Evolutionary conservation across 2,113 vertebrate genomes (phyloP).

Genomic region (Oreamnos americanus): DNA sequence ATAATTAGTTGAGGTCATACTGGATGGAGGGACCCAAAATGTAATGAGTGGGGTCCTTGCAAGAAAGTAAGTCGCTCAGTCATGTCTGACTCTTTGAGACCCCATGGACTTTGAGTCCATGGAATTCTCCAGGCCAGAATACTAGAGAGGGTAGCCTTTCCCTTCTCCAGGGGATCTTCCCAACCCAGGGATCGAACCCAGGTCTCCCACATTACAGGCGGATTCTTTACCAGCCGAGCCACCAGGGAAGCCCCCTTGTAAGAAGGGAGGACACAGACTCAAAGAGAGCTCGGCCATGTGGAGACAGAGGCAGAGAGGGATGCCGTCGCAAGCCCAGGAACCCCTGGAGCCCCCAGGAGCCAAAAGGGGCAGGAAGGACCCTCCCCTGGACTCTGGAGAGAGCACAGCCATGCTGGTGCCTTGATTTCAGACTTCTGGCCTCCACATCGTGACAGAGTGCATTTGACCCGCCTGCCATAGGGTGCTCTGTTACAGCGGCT

Average conservation of each 20-base stretch:
- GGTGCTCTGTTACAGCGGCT: accelerated
- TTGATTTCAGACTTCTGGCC: background rate
- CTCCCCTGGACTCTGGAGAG: background rate
- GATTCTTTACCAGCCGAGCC: background rate
- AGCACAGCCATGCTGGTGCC: accelerated
- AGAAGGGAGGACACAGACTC: background rate
- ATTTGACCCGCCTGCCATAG: accelerated
- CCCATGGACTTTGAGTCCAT: background rate
- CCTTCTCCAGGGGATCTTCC: background rate
- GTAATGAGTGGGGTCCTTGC: too few species aligned
- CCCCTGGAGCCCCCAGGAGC: accelerated
- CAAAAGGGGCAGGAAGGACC: accelerated
- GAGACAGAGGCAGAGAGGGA: background rate
- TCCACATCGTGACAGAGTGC: accelerated
- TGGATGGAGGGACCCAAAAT: background rate
- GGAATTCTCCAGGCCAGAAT: background rate
- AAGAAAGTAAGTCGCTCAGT: background rate
- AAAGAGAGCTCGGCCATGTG: accelerated
- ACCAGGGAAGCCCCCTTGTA: background rate
- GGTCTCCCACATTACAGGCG: background rate
- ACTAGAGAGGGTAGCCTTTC: background rate
- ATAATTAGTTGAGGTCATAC: background rate
- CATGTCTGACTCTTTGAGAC: background rate
- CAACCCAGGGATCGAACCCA: background rate
- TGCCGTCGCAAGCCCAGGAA: accelerated